A percentile compares a stretch with the other conserved stretches of the same genome.
phyloP scores from a whole-genome alignment of 2,888 invertebrate genomes.

The Boloria selene region DNA sequence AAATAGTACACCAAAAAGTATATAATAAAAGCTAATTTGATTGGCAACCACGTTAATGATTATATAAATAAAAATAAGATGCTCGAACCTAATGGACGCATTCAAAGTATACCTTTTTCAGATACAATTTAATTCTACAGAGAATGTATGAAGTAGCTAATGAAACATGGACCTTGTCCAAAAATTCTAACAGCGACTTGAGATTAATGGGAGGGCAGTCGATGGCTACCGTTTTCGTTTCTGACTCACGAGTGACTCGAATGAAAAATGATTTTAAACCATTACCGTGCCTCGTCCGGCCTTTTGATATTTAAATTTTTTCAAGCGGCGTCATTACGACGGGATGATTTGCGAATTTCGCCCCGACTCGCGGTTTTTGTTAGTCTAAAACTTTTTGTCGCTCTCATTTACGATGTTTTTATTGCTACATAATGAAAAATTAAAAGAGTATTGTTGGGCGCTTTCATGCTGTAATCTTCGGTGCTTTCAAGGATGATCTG shows the following conservation, averaged over 20 bases:
- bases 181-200: slow-evolving; percentile 70
- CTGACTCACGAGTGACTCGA: slow-evolving; percentile 78
- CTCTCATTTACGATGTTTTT: slow-evolving; percentile 80
- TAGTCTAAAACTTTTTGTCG: slow-evolving; percentile 76
- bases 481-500: slow-evolving; percentile 64
- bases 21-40: not conserved
- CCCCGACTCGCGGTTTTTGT: slow-evolving; percentile 79
- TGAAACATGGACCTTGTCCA: slow-evolving; percentile 62
- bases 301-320: slow-evolving; percentile 83
- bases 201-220: slow-evolving; percentile 70
- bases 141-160: slow-evolving; percentile 38
- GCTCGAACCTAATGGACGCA: not conserved
- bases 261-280: slow-evolving; percentile 83
- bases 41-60: not conserved
- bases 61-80: slow-evolving; percentile 22
- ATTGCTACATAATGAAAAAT: slow-evolving; percentile 81
- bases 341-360: slow-evolving; percentile 80
- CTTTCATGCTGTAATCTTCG: slow-evolving; percentile 73
- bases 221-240: slow-evolving; percentile 79
- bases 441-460: slow-evolving; percentile 78
- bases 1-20: too few relatives aligned
- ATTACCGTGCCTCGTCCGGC: slow-evolving; percentile 80
- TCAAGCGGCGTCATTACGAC: slow-evolving; percentile 79
- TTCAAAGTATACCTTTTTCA: slow-evolving; percentile 18
- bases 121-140: slow-evolving; percentile 15